Evolutionary conservation across 2,888 invertebrate species (phyloP).

Genomic region (Latrodectus hesperus): DNA sequence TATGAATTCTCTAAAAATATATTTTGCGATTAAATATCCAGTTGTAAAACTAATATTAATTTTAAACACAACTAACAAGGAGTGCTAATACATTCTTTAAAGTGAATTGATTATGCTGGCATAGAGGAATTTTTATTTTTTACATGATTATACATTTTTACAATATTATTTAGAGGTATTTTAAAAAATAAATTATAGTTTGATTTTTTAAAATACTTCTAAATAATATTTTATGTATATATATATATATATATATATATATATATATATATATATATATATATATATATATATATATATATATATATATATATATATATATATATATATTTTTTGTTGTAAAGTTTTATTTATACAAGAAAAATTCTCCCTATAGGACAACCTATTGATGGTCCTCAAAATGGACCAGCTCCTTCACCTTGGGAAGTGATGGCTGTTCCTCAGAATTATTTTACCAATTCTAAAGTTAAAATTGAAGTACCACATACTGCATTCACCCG

Average conservation of each 20-base stretch:
- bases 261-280: not conserved
- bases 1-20: too few relatives aligned
- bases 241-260: not conserved
- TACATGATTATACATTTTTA: too few relatives aligned
- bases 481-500: slow-evolving; percentile 74
- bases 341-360: not conserved
- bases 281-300: not conserved
- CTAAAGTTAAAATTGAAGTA: slow-evolving; percentile 73
- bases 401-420: slow-evolving; percentile 72
- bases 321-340: not conserved
- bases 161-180: too few relatives aligned
- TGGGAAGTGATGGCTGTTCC: slow-evolving; percentile 73
- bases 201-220: not conserved
- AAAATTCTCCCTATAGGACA: slow-evolving; percentile 66
- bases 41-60: too few relatives aligned
- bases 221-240: too few relatives aligned
- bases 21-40: too few relatives aligned
- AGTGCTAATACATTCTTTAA: too few relatives aligned
- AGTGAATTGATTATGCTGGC: too few relatives aligned
- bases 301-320: not conserved
- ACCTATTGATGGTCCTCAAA: slow-evolving; percentile 72
- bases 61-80: too few relatives aligned
- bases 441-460: slow-evolving; percentile 72
- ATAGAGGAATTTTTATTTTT: not conserved
- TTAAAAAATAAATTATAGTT: too few relatives aligned